phyloP scores from a whole-genome alignment of 2,113 vertebrate genomes.

The Marcusenius ussheri region DNA sequence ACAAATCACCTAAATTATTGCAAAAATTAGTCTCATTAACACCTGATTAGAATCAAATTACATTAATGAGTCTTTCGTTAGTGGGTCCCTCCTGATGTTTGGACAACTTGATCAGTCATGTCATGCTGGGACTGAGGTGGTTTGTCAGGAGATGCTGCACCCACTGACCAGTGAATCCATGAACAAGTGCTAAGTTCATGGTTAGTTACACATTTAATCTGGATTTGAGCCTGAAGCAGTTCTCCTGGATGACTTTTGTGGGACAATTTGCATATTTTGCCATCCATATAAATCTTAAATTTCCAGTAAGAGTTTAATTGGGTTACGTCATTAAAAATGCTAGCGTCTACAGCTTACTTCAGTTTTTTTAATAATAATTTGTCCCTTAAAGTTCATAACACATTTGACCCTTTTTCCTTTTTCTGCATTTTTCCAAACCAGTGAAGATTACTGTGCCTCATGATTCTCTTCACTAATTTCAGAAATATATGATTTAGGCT shows the following conservation, averaged over 20 bases:
- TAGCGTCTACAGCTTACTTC: background rate
- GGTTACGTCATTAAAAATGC: background rate
- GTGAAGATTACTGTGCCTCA: background rate
- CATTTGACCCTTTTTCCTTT: background rate
- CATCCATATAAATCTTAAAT: background rate
- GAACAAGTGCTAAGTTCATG: background rate
- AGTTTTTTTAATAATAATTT: background rate
- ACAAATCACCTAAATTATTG: slow-evolving; percentile 85
- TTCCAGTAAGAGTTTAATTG: background rate
- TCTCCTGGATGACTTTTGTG: background rate
- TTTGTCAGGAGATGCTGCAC: slow-evolving; percentile 52
- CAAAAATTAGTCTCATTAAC: slow-evolving; percentile 88
- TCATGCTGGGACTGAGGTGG: slow-evolving; percentile 64
- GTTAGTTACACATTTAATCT: background rate
- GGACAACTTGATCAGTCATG: slow-evolving; percentile 82
- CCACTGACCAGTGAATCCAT: background rate
- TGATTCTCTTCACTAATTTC: background rate
- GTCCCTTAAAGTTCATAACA: background rate
- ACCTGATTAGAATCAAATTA: slow-evolving; percentile 77
- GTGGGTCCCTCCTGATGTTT: slow-evolving; percentile 83
- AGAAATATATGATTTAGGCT: background rate
- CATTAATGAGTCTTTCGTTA: slow-evolving; percentile 86
- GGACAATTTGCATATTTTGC: background rate
- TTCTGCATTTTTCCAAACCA: background rate
- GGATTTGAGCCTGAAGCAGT: background rate